Evolutionary conservation across 2,113 vertebrate genomes (phyloP).

Genomic region (Scatophagus argus): DNA sequence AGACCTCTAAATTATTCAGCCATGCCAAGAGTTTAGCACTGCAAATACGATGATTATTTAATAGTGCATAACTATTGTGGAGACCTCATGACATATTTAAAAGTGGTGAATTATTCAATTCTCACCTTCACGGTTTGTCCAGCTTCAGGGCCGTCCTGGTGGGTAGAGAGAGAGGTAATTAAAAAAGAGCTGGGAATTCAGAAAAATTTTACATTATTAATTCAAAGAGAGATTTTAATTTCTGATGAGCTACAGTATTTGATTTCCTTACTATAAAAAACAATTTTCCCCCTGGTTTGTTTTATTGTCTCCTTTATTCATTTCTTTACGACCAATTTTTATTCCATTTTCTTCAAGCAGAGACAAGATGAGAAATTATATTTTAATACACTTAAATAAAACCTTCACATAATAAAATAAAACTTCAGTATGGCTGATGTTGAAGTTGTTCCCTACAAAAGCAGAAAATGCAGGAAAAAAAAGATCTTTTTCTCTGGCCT

Average conservation of each 20-base stretch:
- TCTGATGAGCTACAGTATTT: constrained; percentile 66
- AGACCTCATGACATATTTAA: constrained; percentile 82
- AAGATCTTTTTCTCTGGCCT: too few species aligned
- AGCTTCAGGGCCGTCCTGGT: constrained; percentile 92
- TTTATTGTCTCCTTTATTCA: constrained; percentile 8
- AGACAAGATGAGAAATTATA: background rate
- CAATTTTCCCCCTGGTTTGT: background rate
- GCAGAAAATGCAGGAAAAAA: too few species aligned
- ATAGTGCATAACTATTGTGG: constrained; percentile 79
- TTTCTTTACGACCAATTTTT: constrained; percentile 7
- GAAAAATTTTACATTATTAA: constrained; percentile 83
- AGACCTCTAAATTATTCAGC: constrained; percentile 73
- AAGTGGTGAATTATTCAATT: constrained; percentile 80
- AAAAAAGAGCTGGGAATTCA: constrained; percentile 76
- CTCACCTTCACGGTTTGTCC: constrained; percentile 97
- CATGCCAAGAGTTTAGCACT: constrained; percentile 70
- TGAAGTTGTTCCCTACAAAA: background rate
- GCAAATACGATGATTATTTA: constrained; percentile 82
- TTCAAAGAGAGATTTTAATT: constrained; percentile 83
- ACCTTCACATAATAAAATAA: background rate
- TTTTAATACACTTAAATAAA: background rate
- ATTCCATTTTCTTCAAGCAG: background rate
- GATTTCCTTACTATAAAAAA: background rate
- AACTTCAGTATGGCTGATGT: background rate
- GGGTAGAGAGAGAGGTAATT: constrained; percentile 73